Conservation (phyloP, 2,113 vertebrate species). For the Sprattus sprattus region DNA sequence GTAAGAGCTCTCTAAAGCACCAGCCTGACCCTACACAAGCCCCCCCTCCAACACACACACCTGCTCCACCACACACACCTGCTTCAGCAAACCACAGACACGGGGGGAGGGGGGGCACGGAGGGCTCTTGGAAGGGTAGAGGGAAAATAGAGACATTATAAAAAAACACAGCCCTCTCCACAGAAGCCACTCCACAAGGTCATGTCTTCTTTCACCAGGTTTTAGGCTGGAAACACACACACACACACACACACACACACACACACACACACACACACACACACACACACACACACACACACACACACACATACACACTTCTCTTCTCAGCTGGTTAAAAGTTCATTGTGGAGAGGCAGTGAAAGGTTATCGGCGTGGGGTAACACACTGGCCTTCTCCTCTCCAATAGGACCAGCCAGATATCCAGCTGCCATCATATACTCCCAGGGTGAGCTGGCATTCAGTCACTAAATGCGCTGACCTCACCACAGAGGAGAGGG, state of each 20-base stretch:
- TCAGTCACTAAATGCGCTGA: not conserved
- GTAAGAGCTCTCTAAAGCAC: slow-evolving; percentile 49
- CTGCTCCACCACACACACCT: not conserved
- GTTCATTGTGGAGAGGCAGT: slow-evolving; percentile 12
- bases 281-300: not conserved
- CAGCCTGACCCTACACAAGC: slow-evolving; percentile 34
- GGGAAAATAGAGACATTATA: slow-evolving; percentile 10
- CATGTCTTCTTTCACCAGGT: not conserved
- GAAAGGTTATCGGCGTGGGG: slow-evolving; percentile 19
- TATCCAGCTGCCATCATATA: not conserved
- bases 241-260: not conserved
- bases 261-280: not conserved
- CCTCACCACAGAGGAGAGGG: slow-evolving; percentile 27
- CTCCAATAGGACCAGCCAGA: not conserved
- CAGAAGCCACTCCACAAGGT: slow-evolving; percentile 7
- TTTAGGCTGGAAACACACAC: not conserved
- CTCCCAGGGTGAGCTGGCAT: not conserved
- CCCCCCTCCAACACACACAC: not conserved
- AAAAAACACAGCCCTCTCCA: not conserved
- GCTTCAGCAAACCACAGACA: not conserved
- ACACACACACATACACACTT: not conserved
- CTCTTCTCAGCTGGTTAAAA: not conserved
- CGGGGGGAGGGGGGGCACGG: not conserved
- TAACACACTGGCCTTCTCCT: not conserved
- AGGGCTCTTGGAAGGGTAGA: not conserved